phyloP scores from a whole-genome alignment of 2,797 vertebrate species.

The Tapera naevia region DNA sequence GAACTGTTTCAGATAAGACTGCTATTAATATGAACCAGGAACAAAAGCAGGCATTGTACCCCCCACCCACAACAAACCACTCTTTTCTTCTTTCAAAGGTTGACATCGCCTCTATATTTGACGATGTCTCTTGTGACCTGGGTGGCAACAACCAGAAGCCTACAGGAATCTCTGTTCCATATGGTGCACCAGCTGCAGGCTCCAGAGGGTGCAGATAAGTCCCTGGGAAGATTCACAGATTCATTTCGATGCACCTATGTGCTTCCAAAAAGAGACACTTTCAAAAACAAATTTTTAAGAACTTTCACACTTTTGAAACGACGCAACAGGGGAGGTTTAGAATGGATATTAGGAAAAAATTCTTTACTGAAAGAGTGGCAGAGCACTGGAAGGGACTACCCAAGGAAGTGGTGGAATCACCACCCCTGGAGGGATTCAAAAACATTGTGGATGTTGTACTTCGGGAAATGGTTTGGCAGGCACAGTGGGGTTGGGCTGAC shows the following conservation, averaged over 20 bases:
- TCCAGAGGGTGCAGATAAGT: background rate
- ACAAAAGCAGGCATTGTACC: background rate
- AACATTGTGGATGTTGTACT: too few species aligned
- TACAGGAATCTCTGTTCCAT: background rate
- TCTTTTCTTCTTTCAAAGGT: background rate
- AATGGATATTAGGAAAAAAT: too few species aligned
- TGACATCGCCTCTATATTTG: background rate
- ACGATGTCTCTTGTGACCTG: background rate
- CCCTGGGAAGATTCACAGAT: background rate
- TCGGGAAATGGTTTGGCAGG: too few species aligned
- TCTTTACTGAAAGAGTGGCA: too few species aligned
- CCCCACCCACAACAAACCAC: background rate
- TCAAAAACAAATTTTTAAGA: background rate
- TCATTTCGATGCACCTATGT: background rate
- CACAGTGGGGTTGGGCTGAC: too few species aligned
- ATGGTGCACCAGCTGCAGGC: background rate
- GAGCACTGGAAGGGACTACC: too few species aligned
- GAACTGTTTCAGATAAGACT: background rate
- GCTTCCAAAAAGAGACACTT: background rate
- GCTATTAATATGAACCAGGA: background rate
- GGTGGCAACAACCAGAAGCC: accelerated
- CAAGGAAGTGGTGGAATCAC: too few species aligned
- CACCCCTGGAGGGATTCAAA: too few species aligned
- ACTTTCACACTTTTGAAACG: background rate
- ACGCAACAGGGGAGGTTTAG: too few species aligned